phyloP scores from a whole-genome alignment of 2,888 invertebrate genomes.

The Pristionchus exspectatus region DNA sequence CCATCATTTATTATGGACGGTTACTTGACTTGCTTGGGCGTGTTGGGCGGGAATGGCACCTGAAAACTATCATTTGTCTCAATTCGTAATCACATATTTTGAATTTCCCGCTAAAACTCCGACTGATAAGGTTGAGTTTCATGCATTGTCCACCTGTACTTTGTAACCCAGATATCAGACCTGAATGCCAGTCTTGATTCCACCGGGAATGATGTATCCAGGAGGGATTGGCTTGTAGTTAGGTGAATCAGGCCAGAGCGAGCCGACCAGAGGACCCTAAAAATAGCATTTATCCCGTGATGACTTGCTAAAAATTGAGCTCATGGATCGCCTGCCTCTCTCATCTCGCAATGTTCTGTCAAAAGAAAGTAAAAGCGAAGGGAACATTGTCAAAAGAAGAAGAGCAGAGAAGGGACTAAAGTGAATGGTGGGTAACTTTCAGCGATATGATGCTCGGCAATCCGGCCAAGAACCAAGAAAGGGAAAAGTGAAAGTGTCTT shows the following conservation, averaged over 20 bases:
- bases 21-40: not conserved
- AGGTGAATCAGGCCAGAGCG: constrained; percentile 47
- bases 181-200: not conserved
- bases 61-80: not conserved
- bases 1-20: not conserved
- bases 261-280: constrained; percentile 18
- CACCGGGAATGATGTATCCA: constrained; percentile 3
- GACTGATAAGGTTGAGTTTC: too few species aligned
- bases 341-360: too few species aligned
- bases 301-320: not conserved
- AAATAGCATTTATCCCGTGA: not conserved
- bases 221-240: constrained; percentile 19
- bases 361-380: not conserved
- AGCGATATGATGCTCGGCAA: too few species aligned
- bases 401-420: not conserved
- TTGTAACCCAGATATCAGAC: not conserved
- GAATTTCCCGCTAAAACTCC: not conserved
- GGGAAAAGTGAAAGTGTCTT: too few species aligned
- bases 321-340: too few species aligned
- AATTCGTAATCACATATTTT: not conserved
- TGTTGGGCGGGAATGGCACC: not conserved
- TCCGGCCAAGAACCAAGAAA: too few species aligned
- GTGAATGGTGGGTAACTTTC: not conserved
- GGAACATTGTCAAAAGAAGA: not conserved
- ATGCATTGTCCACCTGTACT: too few species aligned